Percentiles rank a stretch among this genome's conserved stretches.
Evolutionary conservation across 2,113 vertebrate genomes (phyloP).

Genomic region (Nansenia antarctica): DNA sequence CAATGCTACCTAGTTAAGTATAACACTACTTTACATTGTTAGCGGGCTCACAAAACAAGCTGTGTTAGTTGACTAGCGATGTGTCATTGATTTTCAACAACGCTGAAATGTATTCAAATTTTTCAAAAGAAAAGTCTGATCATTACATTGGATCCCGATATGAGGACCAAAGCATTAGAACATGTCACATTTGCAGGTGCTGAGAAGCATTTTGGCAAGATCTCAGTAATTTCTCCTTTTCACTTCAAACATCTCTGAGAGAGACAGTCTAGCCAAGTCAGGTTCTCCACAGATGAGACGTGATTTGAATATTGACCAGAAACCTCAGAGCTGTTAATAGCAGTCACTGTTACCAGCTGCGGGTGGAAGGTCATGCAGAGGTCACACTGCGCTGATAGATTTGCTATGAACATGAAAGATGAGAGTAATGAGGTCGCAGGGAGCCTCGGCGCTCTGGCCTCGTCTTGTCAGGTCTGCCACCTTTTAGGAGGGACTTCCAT

Average conservation of each 20-base stretch:
- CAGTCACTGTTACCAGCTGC: slow-evolving; percentile 31
- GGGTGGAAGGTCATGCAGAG: slow-evolving; percentile 44
- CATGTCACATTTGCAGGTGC: slow-evolving; percentile 16
- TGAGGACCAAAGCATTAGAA: too few species aligned
- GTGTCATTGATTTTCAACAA: too few species aligned
- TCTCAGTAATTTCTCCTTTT: slow-evolving; percentile 28
- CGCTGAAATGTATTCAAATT: too few species aligned
- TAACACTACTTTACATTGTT: too few species aligned
- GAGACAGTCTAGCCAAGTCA: slow-evolving; percentile 29
- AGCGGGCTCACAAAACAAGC: too few species aligned
- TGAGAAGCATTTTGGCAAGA: slow-evolving; percentile 26
- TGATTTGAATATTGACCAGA: slow-evolving; percentile 49
- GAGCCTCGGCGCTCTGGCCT: neutral
- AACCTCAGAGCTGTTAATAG: slow-evolving; percentile 25
- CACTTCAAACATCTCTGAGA: slow-evolving; percentile 24
- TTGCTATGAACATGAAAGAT: slow-evolving; percentile 9
- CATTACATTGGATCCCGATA: too few species aligned
- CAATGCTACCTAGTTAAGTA: too few species aligned
- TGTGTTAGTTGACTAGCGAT: too few species aligned
- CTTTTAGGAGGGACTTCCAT: neutral
- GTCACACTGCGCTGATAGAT: slow-evolving; percentile 26
- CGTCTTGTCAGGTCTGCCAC: neutral
- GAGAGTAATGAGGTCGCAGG: slow-evolving; percentile 14
- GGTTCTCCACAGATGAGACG: slow-evolving; percentile 22
- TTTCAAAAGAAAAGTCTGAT: too few species aligned